Conservation (phyloP, 2,888 invertebrate genomes). For the Eupelmus urozonus region DNA sequence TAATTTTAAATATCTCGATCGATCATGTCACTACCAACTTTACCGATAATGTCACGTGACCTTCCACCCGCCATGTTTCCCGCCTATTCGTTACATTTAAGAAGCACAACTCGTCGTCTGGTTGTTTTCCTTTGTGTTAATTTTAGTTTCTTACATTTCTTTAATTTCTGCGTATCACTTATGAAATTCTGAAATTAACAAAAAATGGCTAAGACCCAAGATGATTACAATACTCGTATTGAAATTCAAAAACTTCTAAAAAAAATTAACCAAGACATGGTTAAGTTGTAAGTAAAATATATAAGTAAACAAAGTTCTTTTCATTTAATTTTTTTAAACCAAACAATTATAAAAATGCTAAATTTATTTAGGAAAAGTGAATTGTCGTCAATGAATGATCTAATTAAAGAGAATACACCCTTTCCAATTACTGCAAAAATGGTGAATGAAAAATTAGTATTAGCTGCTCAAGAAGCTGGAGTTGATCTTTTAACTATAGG, state of each 20-base stretch:
- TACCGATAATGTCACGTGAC: slow-evolving; percentile 24
- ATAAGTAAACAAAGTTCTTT: background rate
- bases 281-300: slow-evolving; percentile 62
- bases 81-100: background rate
- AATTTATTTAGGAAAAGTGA: slow-evolving; percentile 50
- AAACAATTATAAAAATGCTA: background rate
- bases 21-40: background rate
- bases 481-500: slow-evolving; percentile 41
- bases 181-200: background rate
- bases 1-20: no score
- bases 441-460: slow-evolving; percentile 46
- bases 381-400: slow-evolving; percentile 18
- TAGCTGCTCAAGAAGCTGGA: slow-evolving; percentile 50
- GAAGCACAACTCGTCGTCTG: no score
- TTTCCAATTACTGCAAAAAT: slow-evolving; percentile 37
- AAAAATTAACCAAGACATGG: slow-evolving; percentile 60
- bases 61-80: background rate
- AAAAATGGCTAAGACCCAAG: slow-evolving; percentile 38
- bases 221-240: slow-evolving; percentile 48
- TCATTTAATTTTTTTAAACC: background rate
- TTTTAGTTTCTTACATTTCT: background rate
- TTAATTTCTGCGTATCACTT: background rate
- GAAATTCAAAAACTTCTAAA: slow-evolving; percentile 62
- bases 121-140: background rate
- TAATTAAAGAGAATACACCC: slow-evolving; percentile 44